These are phyloP conservation scores for Acanthurus leucopareius DNA, from an alignment of 2,797 vertebrate genomes.

Conservation along the genomic window DNA sequence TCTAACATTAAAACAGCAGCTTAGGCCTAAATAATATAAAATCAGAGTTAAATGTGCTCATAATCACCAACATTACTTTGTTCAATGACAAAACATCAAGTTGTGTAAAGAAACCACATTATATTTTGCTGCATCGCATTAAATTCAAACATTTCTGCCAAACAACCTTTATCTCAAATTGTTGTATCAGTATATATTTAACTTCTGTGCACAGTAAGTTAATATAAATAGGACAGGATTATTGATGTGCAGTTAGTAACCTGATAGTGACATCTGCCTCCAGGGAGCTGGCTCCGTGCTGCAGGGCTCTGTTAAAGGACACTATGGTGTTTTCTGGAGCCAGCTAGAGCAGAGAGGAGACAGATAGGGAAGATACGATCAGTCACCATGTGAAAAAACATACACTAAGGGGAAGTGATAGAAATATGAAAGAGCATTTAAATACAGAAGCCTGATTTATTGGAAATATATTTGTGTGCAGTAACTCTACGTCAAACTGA, in stretches of 20 bases:
- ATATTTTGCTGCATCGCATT: neutral
- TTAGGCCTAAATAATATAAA: neutral
- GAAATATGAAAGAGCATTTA: neutral
- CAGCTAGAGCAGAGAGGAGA: conserved; percentile 79
- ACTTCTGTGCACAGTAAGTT: neutral
- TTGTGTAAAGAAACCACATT: neutral
- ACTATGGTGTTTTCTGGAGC: conserved; percentile 97
- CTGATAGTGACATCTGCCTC: conserved; percentile 94
- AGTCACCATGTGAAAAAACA: conserved; percentile 11
- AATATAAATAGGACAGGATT: conserved; percentile 20
- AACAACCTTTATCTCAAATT: neutral
- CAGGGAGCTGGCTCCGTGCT: conserved; percentile 89
- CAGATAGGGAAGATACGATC: conserved; percentile 22
- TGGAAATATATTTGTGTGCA: neutral
- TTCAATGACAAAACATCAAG: neutral
- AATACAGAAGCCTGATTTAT: no score
- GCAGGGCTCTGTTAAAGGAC: conserved; percentile 95
- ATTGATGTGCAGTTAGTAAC: conserved; percentile 72
- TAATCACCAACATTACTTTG: neutral
- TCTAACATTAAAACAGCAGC: neutral
- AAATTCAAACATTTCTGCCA: conserved; percentile 8
- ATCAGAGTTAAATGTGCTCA: neutral
- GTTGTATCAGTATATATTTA: conserved; percentile 13
- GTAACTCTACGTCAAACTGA: neutral
- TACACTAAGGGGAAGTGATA: neutral